Conservation (phyloP, 35 echinoderm and acorn worm genomes). For the Eucidaris tribuloides region DNA sequence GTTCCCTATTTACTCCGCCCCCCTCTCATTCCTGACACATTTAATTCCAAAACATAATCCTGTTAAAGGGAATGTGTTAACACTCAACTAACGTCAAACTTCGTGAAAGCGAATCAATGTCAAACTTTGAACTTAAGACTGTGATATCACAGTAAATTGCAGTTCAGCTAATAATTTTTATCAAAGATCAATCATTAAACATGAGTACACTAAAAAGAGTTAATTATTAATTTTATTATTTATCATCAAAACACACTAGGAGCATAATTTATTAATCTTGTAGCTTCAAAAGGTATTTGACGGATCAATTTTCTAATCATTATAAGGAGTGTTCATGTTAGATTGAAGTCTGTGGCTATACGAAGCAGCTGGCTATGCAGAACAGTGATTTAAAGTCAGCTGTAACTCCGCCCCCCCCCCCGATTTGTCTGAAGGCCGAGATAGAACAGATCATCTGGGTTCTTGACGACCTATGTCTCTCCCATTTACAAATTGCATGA, state of each 20-base stretch:
- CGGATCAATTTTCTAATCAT: not conserved
- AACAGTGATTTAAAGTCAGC: conserved; percentile 14
- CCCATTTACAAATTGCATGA: not conserved
- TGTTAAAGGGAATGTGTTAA: conserved; percentile 8
- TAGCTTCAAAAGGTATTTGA: not conserved
- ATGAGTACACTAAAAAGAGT: not conserved
- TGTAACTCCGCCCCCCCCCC: not conserved
- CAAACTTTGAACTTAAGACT: not conserved
- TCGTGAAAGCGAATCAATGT: not conserved
- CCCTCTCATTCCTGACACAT: not conserved
- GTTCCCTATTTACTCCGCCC: not conserved
- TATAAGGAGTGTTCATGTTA: conserved; percentile 1
- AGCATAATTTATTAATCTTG: not conserved
- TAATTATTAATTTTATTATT: not conserved
- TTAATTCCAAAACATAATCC: conserved; percentile 3
- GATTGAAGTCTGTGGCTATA: not conserved
- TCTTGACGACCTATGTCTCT: not conserved
- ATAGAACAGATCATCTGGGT: conserved; percentile 2
- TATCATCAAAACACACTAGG: conserved; percentile 16
- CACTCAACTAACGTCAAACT: conserved; percentile 1
- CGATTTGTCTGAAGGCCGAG: too few relatives aligned
- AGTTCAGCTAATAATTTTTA: conserved; percentile 2
- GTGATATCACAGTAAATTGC: not conserved
- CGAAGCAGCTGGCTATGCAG: not conserved
- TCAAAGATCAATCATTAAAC: conserved; percentile 4